Percentiles rank a stretch among this genome's conserved stretches.
phyloP scores from a whole-genome alignment of 2,797 vertebrate species.

The Cossypha caffra region DNA sequence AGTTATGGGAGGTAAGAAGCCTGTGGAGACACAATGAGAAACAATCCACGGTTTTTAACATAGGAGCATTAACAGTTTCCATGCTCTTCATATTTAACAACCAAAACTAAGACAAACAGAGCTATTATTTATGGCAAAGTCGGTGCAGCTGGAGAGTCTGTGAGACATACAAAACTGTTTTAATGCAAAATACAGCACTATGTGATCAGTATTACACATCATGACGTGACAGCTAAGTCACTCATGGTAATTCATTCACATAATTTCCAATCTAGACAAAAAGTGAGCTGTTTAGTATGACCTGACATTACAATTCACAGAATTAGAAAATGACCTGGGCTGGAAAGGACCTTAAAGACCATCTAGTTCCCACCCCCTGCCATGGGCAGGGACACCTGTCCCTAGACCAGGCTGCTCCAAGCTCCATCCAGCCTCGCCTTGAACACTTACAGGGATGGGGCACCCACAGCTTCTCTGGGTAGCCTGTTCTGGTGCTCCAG shows the following conservation, averaged over 20 bases:
- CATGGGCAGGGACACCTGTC: not conserved
- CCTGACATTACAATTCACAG: not conserved
- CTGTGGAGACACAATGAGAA: constrained; percentile 68
- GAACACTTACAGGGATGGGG: not conserved
- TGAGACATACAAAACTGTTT: not conserved
- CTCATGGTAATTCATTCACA: rapidly evolving
- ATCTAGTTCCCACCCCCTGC: not conserved
- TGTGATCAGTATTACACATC: rapidly evolving
- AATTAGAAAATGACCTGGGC: not conserved
- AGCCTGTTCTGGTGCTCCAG: not conserved
- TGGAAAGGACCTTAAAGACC: not conserved
- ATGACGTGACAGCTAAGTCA: rapidly evolving
- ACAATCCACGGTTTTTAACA: not conserved
- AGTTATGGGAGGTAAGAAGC: constrained; percentile 96
- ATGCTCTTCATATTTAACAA: rapidly evolving
- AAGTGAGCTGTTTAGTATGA: not conserved
- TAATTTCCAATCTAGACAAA: not conserved
- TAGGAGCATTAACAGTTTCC: not conserved
- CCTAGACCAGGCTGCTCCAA: not conserved
- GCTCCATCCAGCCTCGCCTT: not conserved
- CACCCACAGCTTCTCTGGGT: not conserved
- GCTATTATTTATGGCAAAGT: not conserved
- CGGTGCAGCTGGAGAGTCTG: not conserved
- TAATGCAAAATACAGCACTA: not conserved
- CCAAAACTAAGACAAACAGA: not conserved